Evolutionary conservation across 2,113 vertebrate species (phyloP).

Genomic region (Noctilio leporinus): DNA sequence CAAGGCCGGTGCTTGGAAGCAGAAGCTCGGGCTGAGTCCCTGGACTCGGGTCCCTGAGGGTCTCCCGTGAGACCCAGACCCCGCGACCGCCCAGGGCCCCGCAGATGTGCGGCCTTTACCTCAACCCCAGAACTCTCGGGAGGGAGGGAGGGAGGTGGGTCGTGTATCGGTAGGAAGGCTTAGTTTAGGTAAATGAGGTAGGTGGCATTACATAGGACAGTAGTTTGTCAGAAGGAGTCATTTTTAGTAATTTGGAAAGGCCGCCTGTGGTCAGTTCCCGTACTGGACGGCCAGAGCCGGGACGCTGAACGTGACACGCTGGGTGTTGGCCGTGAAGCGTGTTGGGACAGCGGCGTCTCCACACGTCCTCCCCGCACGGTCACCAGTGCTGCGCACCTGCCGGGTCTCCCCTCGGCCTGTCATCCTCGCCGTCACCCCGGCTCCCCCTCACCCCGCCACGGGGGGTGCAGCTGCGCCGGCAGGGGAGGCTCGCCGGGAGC

Average conservation of each 20-base stretch:
- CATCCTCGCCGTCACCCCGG: fast-evolving
- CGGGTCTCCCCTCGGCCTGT: background rate
- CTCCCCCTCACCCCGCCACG: background rate
- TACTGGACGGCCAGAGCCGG: background rate
- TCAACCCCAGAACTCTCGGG: background rate
- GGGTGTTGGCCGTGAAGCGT: fast-evolving
- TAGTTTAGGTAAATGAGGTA: background rate
- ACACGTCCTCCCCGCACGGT: background rate
- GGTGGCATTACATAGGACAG: background rate
- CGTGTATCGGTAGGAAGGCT: background rate
- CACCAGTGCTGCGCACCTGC: background rate
- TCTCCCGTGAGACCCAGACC: background rate
- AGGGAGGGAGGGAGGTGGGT: background rate
- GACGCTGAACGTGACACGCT: background rate
- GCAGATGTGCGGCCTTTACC: background rate
- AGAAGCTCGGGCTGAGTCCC: background rate
- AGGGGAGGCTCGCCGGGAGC: too few relatives aligned
- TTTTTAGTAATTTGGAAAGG: background rate
- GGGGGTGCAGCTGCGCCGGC: background rate
- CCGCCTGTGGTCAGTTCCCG: background rate
- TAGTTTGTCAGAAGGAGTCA: background rate
- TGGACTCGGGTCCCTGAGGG: background rate
- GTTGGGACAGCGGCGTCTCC: fast-evolving
- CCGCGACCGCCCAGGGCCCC: background rate
- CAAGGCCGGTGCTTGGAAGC: background rate